phyloP scores from a whole-genome alignment of 2,797 vertebrate genomes.

The Sebastes oblongus region DNA sequence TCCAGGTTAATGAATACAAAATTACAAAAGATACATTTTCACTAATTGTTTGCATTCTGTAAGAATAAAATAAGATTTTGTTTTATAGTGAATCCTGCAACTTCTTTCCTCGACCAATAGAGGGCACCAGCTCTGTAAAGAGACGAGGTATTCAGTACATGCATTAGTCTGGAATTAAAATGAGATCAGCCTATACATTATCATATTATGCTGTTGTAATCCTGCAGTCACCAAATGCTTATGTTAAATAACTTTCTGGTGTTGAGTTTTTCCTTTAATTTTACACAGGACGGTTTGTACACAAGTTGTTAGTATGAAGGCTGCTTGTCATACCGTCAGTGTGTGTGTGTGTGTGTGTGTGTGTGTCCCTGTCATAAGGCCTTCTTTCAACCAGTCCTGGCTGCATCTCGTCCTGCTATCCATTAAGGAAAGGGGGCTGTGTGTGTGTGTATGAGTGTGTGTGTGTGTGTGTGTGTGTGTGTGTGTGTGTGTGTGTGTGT shows the following conservation, averaged over 20 bases:
- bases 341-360: neutral
- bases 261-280: neutral
- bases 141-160: neutral
- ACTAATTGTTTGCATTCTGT: neutral
- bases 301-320: neutral
- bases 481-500: constrained; percentile 2
- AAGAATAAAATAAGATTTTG: neutral
- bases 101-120: constrained; percentile 1
- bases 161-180: neutral
- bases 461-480: neutral
- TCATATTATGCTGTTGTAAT: neutral
- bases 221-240: neutral
- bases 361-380: constrained; percentile 56
- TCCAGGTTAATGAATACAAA: neutral
- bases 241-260: neutral
- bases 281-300: neutral
- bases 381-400: constrained; percentile 68
- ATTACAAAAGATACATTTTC: neutral
- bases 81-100: neutral
- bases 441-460: neutral
- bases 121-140: neutral
- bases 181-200: neutral
- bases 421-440: constrained; percentile 15
- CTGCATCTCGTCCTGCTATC: constrained; percentile 56
- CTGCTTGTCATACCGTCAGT: neutral